These are phyloP conservation scores for Luehdorfia chinensis DNA, from an alignment of 1,140 invertebrate species.

Conservation along the genomic window DNA sequence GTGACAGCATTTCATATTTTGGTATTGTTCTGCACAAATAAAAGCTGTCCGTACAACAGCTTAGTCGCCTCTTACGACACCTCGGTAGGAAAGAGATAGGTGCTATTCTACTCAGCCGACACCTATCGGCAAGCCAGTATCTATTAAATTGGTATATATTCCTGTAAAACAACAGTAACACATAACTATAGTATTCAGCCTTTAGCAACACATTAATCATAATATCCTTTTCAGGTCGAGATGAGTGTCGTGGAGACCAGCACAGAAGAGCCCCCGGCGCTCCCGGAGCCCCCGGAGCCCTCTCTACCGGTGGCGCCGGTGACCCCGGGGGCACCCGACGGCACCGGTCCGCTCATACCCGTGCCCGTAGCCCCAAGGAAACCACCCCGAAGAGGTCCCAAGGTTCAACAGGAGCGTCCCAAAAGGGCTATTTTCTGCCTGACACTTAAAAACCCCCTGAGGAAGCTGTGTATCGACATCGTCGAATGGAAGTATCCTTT, in stretches of 20 bases:
- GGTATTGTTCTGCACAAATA: too few species aligned
- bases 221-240: conserved; percentile 41
- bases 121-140: too few species aligned
- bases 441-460: conserved; percentile 95
- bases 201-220: too few species aligned
- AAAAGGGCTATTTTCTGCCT: conserved; percentile 96
- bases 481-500: conserved; percentile 99
- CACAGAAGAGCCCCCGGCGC: conserved; percentile 32
- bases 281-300: conserved; percentile 25
- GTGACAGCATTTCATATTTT: too few species aligned
- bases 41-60: too few species aligned
- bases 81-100: too few species aligned
- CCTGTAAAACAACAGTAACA: too few species aligned
- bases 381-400: conserved; percentile 84
- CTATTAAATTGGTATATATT: too few species aligned
- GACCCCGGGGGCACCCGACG: conserved; percentile 31
- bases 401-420: conserved; percentile 92
- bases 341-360: conserved; percentile 44
- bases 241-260: conserved; percentile 44
- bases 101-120: too few species aligned
- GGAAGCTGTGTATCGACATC: conserved; percentile 96
- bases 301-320: conserved; percentile 24
- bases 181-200: too few species aligned
- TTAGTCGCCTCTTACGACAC: too few species aligned
- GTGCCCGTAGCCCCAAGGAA: conserved; percentile 74